These are phyloP conservation scores for Drosophila tani DNA, from an alignment of 1,140 invertebrate genomes.

Conservation along the genomic window DNA sequence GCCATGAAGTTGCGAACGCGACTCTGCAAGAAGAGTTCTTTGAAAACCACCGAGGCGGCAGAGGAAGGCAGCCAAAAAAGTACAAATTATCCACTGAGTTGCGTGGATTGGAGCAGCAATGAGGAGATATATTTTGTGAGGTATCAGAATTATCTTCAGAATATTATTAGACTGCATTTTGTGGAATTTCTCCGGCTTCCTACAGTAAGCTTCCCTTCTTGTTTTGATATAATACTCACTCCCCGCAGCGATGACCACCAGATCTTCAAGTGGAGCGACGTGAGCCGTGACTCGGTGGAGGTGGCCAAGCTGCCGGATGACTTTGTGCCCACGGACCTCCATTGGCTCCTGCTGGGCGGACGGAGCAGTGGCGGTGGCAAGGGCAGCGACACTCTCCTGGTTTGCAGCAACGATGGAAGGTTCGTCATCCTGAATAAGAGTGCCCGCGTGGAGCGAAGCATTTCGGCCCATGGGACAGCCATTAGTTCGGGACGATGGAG, in stretches of 20 bases:
- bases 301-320: slow-evolving; percentile 92
- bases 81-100: slow-evolving; percentile 92
- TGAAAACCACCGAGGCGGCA: slow-evolving; percentile 43
- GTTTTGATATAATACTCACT: not conserved
- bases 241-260: slow-evolving; percentile 94
- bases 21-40: slow-evolving; percentile 66
- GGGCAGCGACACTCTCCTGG: slow-evolving; percentile 92
- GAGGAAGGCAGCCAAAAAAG: slow-evolving; percentile 82
- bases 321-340: slow-evolving; percentile 94
- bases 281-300: slow-evolving; percentile 90
- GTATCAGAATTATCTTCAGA: too few relatives aligned
- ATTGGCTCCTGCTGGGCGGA: slow-evolving; percentile 89
- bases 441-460: slow-evolving; percentile 96
- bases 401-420: slow-evolving; percentile 95
- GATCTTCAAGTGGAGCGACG: slow-evolving; percentile 94
- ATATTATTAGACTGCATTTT: too few relatives aligned
- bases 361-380: slow-evolving; percentile 87
- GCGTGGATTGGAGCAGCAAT: slow-evolving; percentile 95
- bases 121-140: slow-evolving; percentile 97
- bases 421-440: slow-evolving; percentile 92
- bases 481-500: slow-evolving; percentile 95
- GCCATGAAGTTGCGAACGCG: slow-evolving; percentile 77
- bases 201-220: too few relatives aligned
- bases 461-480: slow-evolving; percentile 97
- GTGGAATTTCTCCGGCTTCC: too few relatives aligned